phyloP scores from a whole-genome alignment of 2,797 vertebrate species.

The Sebastolobus alascanus region DNA sequence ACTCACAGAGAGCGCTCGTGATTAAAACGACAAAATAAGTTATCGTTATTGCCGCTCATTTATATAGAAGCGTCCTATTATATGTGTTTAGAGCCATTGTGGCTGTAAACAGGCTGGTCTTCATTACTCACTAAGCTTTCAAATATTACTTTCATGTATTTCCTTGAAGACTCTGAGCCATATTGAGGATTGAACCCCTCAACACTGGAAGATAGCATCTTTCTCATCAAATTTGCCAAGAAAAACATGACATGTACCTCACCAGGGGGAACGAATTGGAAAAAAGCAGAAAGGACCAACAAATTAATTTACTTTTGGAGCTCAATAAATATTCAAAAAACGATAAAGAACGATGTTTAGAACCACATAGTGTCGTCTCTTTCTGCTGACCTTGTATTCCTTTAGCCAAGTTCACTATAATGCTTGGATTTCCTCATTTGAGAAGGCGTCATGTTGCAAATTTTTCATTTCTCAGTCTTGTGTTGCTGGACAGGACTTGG shows the following conservation, averaged over 20 bases:
- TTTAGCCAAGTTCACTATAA: background rate
- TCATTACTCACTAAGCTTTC: slow-evolving; percentile 26
- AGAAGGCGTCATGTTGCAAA: background rate
- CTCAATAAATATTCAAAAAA: background rate
- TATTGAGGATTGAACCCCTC: slow-evolving; percentile 14
- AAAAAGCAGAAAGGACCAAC: background rate
- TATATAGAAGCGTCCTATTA: background rate
- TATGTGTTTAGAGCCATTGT: background rate
- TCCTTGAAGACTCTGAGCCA: slow-evolving; percentile 4
- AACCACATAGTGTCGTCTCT: background rate
- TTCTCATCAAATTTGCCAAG: slow-evolving; percentile 21
- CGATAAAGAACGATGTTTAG: background rate
- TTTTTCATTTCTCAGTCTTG: background rate
- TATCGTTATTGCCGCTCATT: background rate
- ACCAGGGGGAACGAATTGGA: background rate
- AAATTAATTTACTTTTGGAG: background rate
- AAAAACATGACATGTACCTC: slow-evolving; percentile 5
- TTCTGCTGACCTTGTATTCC: background rate
- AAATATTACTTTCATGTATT: slow-evolving; percentile 18
- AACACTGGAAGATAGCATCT: slow-evolving; percentile 22
- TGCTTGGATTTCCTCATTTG: background rate
- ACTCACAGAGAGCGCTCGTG: background rate
- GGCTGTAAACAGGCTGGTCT: slow-evolving; percentile 10
- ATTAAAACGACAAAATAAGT: slow-evolving; percentile 28
- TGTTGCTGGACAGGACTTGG: background rate